Evolutionary conservation across 2,888 invertebrate genomes (phyloP).

Genomic region (Stenchaetothrips biformis): DNA sequence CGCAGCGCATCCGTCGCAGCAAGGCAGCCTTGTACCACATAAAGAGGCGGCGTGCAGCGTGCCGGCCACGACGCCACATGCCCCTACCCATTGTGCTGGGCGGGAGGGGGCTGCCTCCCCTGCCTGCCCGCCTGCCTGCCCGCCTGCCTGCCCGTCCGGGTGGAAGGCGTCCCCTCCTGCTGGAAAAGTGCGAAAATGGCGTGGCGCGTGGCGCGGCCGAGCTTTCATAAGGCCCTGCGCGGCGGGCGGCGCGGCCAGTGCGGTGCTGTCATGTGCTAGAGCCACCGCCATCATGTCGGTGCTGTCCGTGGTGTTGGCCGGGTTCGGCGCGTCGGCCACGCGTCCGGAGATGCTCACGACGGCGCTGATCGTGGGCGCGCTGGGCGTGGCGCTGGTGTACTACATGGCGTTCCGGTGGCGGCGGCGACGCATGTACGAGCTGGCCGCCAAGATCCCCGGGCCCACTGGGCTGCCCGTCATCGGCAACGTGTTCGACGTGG

Average conservation of each 20-base stretch:
- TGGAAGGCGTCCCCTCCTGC: neutral
- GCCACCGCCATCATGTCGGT: neutral
- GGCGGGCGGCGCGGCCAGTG: neutral
- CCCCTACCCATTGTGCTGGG: neutral
- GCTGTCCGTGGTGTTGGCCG: conserved; percentile 1
- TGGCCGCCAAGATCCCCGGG: conserved; percentile 18
- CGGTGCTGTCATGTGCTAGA: neutral
- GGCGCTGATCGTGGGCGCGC: conserved; percentile 16
- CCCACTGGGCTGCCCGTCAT: conserved; percentile 4
- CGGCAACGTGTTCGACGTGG: conserved; percentile 10
- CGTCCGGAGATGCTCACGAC: conserved; percentile 17
- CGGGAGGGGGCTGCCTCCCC: neutral
- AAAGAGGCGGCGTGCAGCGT: neutral
- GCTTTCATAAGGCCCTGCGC: conserved; percentile 1
- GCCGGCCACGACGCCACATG: neutral
- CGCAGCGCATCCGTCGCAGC: too few species aligned
- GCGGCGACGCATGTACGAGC: conserved; percentile 19
- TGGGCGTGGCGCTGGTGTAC: neutral
- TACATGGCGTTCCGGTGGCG: neutral
- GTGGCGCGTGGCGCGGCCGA: neutral
- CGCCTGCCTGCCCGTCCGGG: neutral
- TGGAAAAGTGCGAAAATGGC: conserved; percentile 4
- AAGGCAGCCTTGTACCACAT: conserved; percentile 10
- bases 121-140: neutral
- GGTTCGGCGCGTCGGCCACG: conserved; percentile 16